Conservation (phyloP, 2,113 vertebrate species). For the Pogona vitticeps region DNA sequence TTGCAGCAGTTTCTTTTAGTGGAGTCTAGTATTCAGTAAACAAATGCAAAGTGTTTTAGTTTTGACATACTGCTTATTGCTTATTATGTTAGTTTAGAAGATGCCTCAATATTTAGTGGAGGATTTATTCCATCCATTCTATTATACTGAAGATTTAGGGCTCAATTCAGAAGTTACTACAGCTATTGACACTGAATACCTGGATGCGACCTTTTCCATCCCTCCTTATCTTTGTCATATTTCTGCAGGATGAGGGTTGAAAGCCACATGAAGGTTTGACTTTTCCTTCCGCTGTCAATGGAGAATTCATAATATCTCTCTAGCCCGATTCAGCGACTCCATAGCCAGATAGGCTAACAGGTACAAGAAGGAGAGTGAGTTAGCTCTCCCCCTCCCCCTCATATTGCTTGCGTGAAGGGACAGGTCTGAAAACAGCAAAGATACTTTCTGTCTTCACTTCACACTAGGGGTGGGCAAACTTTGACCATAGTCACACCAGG, state of each 20-base stretch:
- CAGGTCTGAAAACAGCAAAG: no score
- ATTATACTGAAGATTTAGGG: background rate
- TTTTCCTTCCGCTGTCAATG: background rate
- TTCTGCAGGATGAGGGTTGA: background rate
- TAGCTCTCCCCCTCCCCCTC: background rate
- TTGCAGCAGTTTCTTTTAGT: slow-evolving; percentile 11
- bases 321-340: no score
- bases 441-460: no score
- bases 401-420: no score
- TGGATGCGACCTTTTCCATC: background rate
- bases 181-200: background rate
- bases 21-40: background rate
- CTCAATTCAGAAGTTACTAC: background rate
- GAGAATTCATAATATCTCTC: background rate
- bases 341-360: no score
- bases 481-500: no score
- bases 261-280: background rate
- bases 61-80: background rate
- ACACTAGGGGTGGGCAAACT: no score
- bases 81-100: slow-evolving; percentile 30
- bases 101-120: slow-evolving; percentile 29
- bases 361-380: no score
- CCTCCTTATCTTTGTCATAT: background rate
- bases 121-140: background rate
- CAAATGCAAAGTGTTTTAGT: background rate